These are phyloP conservation scores for Nomada fabriciana DNA, from an alignment of 2,888 invertebrate species.

Conservation along the genomic window DNA sequence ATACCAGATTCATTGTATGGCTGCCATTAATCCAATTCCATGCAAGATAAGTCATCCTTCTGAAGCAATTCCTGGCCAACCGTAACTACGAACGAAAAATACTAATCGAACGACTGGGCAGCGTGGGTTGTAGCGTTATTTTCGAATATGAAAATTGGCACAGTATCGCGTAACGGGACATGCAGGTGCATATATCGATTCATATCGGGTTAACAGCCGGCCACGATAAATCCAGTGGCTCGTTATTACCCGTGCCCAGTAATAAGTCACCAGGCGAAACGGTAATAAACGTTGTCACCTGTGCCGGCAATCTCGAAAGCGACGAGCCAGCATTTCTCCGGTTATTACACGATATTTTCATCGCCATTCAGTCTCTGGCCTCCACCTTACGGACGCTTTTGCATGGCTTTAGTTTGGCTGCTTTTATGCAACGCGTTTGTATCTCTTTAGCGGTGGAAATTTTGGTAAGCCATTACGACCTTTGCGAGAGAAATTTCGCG, in stretches of 20 bases:
- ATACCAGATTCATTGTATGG: too few relatives aligned
- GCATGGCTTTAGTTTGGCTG: too few relatives aligned
- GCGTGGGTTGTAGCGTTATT: conserved; percentile 2
- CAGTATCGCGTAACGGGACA: conserved; percentile 27
- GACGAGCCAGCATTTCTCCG: conserved; percentile 44
- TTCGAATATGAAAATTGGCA: conserved; percentile 53
- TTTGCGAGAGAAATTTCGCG: background rate
- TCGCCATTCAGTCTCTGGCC: background rate
- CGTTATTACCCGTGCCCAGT: conserved; percentile 58
- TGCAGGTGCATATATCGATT: conserved; percentile 53
- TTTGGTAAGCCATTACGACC: too few relatives aligned
- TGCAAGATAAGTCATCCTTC: too few relatives aligned
- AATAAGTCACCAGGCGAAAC: conserved; percentile 64
- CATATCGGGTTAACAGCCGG: conserved; percentile 61
- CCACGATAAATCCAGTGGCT: conserved; percentile 58
- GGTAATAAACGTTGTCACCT: conserved; percentile 66
- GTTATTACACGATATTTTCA: conserved; percentile 51
- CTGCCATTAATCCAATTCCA: too few relatives aligned
- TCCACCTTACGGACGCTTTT: background rate
- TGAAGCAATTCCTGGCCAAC: background rate
- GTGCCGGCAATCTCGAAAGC: conserved; percentile 21
- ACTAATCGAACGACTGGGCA: background rate
- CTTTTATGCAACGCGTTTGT: too few relatives aligned
- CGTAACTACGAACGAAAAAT: background rate
- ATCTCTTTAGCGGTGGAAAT: too few relatives aligned